Percentiles rank a stretch among this genome's conserved stretches.
Conservation (phyloP, 2,113 vertebrate species). For the Arizona elegans region DNA sequence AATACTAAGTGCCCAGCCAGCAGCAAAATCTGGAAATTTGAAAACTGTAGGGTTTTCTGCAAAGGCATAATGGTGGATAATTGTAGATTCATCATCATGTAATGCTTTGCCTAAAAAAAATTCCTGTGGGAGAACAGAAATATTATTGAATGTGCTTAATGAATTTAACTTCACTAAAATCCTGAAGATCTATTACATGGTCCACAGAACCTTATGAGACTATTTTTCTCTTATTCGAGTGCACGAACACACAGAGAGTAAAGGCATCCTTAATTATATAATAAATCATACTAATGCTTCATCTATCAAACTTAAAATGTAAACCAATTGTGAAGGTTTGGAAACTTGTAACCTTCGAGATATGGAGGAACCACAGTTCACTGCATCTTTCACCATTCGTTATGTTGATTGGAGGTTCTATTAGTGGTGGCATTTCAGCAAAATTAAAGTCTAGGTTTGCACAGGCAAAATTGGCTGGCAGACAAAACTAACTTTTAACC, state of each 20-base stretch:
- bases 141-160: constrained; percentile 38
- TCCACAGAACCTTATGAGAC: not conserved
- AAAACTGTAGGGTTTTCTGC: constrained; percentile 90
- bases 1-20: constrained; percentile 89
- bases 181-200: not conserved
- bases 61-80: constrained; percentile 98
- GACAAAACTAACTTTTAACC: not conserved
- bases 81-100: constrained; percentile 92
- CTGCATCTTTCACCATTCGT: not conserved
- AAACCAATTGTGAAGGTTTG: not conserved
- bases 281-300: not conserved
- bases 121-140: constrained; percentile 76
- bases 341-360: not conserved
- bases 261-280: not conserved
- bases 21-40: constrained; percentile 94
- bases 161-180: constrained; percentile 31
- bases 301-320: not conserved
- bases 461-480: not conserved
- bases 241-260: not conserved
- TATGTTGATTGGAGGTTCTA: not conserved
- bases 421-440: not conserved
- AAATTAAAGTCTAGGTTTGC: not conserved
- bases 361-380: not conserved
- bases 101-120: constrained; percentile 95
- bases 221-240: not conserved